Evolutionary conservation across 2,797 vertebrate species (phyloP).

Genomic region (Antrozous pallidus): DNA sequence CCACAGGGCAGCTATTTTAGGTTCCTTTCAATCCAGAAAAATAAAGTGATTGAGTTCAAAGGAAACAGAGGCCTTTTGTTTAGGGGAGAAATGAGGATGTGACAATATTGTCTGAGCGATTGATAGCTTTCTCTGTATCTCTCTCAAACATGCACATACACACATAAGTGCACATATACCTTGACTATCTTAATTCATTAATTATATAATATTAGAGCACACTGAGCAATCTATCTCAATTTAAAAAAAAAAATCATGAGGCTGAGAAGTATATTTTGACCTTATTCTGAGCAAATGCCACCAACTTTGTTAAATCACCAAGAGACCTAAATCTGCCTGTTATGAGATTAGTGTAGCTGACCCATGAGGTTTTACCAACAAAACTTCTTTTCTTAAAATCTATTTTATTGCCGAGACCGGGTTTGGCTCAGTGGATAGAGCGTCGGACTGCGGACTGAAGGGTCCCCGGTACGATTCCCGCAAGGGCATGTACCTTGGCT

Average conservation of each 20-base stretch:
- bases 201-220: not conserved
- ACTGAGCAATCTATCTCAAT: not conserved
- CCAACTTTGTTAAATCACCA: constrained; percentile 84
- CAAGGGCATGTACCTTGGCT: too few species aligned
- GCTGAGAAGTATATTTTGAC: constrained; percentile 70
- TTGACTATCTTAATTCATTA: not conserved
- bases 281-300: constrained; percentile 86
- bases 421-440: too few species aligned
- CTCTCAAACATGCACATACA: not conserved
- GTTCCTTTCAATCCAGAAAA: constrained; percentile 6
- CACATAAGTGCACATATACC: not conserved
- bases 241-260: not conserved
- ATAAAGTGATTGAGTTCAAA: constrained; percentile 9
- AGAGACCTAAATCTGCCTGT: constrained; percentile 80
- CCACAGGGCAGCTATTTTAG: constrained; percentile 21
- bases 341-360: constrained; percentile 85
- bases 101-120: not conserved
- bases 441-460: too few species aligned
- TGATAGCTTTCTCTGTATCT: not conserved
- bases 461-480: too few species aligned
- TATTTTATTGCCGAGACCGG: too few species aligned
- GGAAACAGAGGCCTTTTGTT: not conserved
- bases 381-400: constrained; percentile 76
- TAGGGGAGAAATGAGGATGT: not conserved
- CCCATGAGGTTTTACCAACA: constrained; percentile 82